phyloP scores from a whole-genome alignment of 2,888 invertebrate species.

The Cephus sareptanus region DNA sequence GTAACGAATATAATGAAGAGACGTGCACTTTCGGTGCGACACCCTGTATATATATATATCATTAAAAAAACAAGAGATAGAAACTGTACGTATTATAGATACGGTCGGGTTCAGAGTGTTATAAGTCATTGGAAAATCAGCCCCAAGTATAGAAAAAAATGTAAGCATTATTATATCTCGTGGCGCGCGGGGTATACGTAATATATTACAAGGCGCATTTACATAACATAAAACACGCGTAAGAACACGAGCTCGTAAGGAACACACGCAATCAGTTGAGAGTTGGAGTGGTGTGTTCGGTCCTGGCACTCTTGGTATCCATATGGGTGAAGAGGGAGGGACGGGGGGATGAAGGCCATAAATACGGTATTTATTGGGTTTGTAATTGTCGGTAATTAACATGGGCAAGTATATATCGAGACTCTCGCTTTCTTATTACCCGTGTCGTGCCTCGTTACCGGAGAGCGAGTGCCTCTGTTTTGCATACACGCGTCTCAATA shows the following conservation, averaged over 20 bases:
- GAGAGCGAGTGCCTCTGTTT: conserved; percentile 45
- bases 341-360: conserved; percentile 36
- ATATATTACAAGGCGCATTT: conserved; percentile 33
- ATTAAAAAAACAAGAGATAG: not conserved
- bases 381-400: conserved; percentile 59
- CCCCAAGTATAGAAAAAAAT: conserved; percentile 20
- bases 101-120: not conserved
- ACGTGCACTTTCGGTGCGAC: too few relatives aligned
- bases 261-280: conserved; percentile 9
- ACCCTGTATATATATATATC: not conserved
- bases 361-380: conserved; percentile 54
- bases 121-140: conserved; percentile 39
- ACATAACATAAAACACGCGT: conserved; percentile 41
- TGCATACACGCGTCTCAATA: conserved; percentile 51
- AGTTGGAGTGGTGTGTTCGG: conserved; percentile 16
- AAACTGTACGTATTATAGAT: not conserved
- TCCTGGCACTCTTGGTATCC: conserved; percentile 10
- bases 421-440: conserved; percentile 48
- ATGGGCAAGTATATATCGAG: conserved; percentile 44
- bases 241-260: conserved; percentile 18
- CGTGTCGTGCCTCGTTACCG: conserved; percentile 47
- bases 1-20: too few relatives aligned
- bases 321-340: conserved; percentile 8
- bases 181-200: conserved; percentile 10
- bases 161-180: conserved; percentile 31